phyloP scores from a whole-genome alignment of 2,888 invertebrate species.

The Clitarchus hookeri region DNA sequence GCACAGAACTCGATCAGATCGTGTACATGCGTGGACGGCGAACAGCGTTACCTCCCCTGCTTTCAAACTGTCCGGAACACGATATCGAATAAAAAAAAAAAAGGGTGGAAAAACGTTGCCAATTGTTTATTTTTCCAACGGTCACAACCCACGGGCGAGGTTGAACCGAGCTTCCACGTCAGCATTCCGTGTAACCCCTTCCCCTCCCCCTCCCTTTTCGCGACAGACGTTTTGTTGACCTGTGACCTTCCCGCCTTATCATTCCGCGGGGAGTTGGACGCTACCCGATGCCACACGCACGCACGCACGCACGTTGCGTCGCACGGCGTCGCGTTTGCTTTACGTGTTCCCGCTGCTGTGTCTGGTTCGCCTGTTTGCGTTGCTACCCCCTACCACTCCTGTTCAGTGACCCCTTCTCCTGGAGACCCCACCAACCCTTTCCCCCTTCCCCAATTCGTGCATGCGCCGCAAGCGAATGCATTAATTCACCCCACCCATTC shows the following conservation, averaged over 20 bases:
- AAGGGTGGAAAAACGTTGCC: neutral
- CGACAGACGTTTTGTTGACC: neutral
- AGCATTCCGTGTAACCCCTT: neutral
- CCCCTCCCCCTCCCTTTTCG: neutral
- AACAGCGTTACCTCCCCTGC: too few species aligned
- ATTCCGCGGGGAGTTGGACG: too few species aligned
- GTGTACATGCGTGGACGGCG: too few species aligned
- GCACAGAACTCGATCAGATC: too few species aligned
- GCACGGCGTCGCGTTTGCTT: neutral
- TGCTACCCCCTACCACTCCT: neutral
- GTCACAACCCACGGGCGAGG: neutral
- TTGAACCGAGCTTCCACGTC: neutral
- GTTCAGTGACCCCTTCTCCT: neutral
- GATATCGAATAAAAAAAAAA: neutral
- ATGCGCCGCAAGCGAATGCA: neutral
- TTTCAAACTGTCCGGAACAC: neutral
- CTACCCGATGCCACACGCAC: neutral
- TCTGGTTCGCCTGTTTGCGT: too few species aligned
- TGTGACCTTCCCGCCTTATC: neutral
- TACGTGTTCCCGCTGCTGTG: neutral
- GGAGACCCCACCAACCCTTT: neutral
- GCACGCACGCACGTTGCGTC: neutral
- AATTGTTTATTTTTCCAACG: neutral
- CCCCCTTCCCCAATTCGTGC: neutral
- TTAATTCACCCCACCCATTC: neutral